Conservation (phyloP, 2,888 invertebrate genomes). For the Torymus aiolomorphi region DNA sequence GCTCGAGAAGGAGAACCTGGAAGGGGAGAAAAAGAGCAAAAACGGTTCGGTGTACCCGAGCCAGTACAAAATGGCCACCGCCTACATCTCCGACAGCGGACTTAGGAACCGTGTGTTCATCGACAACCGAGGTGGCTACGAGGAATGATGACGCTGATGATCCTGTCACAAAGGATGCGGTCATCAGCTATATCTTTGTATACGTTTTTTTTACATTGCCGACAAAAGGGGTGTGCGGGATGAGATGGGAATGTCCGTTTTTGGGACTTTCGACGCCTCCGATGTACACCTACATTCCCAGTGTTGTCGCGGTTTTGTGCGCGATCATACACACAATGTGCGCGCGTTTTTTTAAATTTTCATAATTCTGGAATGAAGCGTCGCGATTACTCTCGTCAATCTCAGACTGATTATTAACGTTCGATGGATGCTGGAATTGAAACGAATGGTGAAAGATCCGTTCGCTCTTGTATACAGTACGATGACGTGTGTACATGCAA, state of each 20-base stretch:
- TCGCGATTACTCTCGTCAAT: constrained; percentile 12
- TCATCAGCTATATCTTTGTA: not conserved
- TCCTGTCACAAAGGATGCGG: too few species aligned
- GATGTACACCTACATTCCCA: not conserved
- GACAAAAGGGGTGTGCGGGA: not conserved
- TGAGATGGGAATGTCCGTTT: constrained; percentile 1
- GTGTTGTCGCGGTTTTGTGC: too few species aligned
- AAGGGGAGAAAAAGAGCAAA: constrained; percentile 41
- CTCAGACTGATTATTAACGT: constrained; percentile 37
- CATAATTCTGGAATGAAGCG: constrained; percentile 20
- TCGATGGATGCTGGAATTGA: not conserved
- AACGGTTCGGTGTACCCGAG: constrained; percentile 73
- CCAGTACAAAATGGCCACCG: constrained; percentile 76
- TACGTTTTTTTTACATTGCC: not conserved
- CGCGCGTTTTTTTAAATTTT: not conserved
- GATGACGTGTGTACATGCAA: too few species aligned
- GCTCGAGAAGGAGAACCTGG: not conserved
- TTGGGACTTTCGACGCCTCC: not conserved
- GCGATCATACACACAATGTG: not conserved
- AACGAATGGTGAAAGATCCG: too few species aligned
- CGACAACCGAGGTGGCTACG: constrained; percentile 67
- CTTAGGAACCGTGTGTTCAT: constrained; percentile 77
- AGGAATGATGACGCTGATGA: constrained; percentile 22
- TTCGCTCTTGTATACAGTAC: too few species aligned
- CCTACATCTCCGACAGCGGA: constrained; percentile 76